phyloP scores from a whole-genome alignment of 2,888 invertebrate species.

The Epirrhoe tristata region DNA sequence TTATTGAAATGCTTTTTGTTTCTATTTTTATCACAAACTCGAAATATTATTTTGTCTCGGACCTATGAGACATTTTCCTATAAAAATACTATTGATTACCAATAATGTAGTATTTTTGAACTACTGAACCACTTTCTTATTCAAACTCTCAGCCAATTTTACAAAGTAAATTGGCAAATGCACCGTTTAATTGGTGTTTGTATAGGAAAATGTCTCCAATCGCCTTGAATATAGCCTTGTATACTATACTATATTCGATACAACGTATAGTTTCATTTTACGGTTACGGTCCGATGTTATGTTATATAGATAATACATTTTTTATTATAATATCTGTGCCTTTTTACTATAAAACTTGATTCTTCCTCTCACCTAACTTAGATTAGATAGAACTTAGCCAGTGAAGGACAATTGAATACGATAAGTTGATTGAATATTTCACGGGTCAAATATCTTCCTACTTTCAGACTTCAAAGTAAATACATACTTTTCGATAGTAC shows the following conservation, averaged over 20 bases:
- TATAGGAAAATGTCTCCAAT: slow-evolving; percentile 52
- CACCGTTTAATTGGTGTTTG: slow-evolving; percentile 26
- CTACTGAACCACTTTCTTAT: slow-evolving; percentile 5
- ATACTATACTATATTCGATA: slow-evolving; percentile 60
- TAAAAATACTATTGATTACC: slow-evolving; percentile 9
- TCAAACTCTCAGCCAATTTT: neutral
- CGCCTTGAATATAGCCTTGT: slow-evolving; percentile 59
- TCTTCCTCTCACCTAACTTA: neutral
- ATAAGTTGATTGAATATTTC: no score
- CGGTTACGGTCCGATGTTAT: slow-evolving; percentile 82
- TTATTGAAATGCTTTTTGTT: slow-evolving; percentile 24
- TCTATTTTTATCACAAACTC: slow-evolving; percentile 26
- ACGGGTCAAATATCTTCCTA: no score
- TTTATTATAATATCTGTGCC: slow-evolving; percentile 77
- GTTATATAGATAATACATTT: slow-evolving; percentile 83
- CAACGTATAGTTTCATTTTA: slow-evolving; percentile 72
- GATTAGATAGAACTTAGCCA: no score
- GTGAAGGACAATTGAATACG: no score
- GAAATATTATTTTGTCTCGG: slow-evolving; percentile 33
- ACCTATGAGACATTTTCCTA: slow-evolving; percentile 28
- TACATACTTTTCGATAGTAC: no score
- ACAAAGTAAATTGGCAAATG: slow-evolving; percentile 2
- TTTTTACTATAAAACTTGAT: slow-evolving; percentile 42
- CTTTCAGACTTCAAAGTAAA: no score
- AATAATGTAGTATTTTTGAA: slow-evolving; percentile 1